Base-by-base conservation (phyloP, 2,888 invertebrate species). In the Drosophila setosimentum region DNA sequence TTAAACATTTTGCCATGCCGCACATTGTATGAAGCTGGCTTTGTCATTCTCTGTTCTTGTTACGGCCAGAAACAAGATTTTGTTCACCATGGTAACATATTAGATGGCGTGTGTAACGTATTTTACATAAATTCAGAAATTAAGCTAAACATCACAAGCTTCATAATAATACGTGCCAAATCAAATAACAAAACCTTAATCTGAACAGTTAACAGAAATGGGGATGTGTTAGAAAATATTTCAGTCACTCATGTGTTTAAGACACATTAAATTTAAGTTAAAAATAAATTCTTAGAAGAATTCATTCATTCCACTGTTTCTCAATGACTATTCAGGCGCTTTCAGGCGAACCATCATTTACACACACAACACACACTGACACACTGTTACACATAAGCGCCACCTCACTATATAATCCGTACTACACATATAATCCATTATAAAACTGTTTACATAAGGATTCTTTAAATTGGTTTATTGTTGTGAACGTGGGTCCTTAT, bases 401-500 rank as follows among this genome's bases (percentile, higher is more conserved):
- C 48, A 49, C 27, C 21, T 27, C 35, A 32, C 27, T 8, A 30
- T 27, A 35, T 60, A 69, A 57, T 63, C 63, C 63, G 18, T 63
- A 69, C 61, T 16, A 60, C 82, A 76, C 73, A 82, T 80, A 76
- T 76, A 88, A 84, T 82, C 86, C 80, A 79, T 86, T 86, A 80
- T 80, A 78, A 88, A 80, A 69, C 87, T 86, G 89, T 88, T 84
- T 84, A 78, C 72, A 78, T 89, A 81, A 77, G 90, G 89, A 76
- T 91, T 91, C 90, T 78, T 83, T 83, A 91, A 88, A 89, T 91
- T 90, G 90, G 80, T 83, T 86, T 83, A 84, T 83, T 88, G 84
- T 89, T 77, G 73, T 67, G 72, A 33, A n/a, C 58, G 54, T 66
- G 69, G 48, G 16, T 40, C 32, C 55, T 50, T 13, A 2, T 61